Percentiles rank a stretch among this genome's conserved stretches.
These are phyloP conservation scores for Caenorhabditis sp. DNA, from an alignment of 2,888 invertebrate genomes.

Conservation along the genomic window DNA sequence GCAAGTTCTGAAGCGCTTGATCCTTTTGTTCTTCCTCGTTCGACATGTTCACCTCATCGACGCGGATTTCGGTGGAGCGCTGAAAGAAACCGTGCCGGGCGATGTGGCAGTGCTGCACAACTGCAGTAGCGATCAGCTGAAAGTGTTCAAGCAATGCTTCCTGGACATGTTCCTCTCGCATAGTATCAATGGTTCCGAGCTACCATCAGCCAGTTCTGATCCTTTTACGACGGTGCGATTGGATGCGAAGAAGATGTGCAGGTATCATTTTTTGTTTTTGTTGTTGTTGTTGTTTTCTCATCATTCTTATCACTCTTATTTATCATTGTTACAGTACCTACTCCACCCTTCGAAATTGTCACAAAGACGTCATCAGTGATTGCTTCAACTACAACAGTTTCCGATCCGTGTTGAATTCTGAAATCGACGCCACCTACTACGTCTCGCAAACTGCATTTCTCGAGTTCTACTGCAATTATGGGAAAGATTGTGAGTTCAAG, in stretches of 20 bases:
- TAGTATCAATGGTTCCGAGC: conserved; percentile 14
- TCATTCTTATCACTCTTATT: background rate
- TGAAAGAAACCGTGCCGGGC: conserved; percentile 50
- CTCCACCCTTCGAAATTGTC: conserved; percentile 32
- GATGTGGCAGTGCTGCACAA: conserved; percentile 48
- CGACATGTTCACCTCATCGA: conserved; percentile 3
- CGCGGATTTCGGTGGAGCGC: conserved; percentile 29
- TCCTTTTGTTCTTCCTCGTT: background rate
- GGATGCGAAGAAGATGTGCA: conserved; percentile 52
- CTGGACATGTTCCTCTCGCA: conserved; percentile 44
- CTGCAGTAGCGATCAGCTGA: conserved; percentile 42
- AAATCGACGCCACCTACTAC: conserved; percentile 48
- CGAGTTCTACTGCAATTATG: conserved; percentile 54
- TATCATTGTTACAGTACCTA: conserved; percentile 54
- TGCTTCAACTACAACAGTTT: conserved; percentile 60
- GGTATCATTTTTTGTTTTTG: conserved; percentile 6
- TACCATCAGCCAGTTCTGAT: conserved; percentile 37
- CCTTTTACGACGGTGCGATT: no score
- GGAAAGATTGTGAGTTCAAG: conserved; percentile 40
- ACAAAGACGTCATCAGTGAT: conserved; percentile 31
- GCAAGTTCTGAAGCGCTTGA: background rate
- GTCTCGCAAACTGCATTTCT: conserved; percentile 56
- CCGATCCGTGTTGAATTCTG: conserved; percentile 27
- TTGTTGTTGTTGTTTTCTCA: background rate
- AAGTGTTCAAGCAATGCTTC: conserved; percentile 39